phyloP scores from a whole-genome alignment of 2,888 invertebrate species.

The Diabrotica balteata region DNA sequence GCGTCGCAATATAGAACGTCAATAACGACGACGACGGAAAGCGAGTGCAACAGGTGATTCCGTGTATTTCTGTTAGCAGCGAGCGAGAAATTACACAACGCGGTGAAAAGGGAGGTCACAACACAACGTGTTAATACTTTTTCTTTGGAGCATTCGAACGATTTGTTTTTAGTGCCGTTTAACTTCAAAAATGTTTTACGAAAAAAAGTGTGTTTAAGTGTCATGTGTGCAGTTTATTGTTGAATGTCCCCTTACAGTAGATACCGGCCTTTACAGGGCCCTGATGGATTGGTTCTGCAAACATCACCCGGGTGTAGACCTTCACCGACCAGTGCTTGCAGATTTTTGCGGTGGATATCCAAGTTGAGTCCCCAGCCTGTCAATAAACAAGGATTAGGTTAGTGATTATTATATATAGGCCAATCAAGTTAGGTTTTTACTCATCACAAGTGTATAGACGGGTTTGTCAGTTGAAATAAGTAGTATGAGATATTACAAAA shows the following conservation, averaged over 20 bases:
- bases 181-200: neutral
- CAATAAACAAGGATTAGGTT: constrained; percentile 61
- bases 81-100: no score
- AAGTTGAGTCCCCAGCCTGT: constrained; percentile 64
- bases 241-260: constrained; percentile 61
- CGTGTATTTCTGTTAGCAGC: constrained; percentile 3
- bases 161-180: constrained; percentile 18
- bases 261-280: constrained; percentile 58
- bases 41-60: constrained; percentile 41
- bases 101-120: no score
- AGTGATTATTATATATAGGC: constrained; percentile 14
- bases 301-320: constrained; percentile 49
- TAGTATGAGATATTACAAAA: no score
- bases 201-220: constrained; percentile 22
- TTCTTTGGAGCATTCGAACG: no score
- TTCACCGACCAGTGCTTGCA: constrained; percentile 60
- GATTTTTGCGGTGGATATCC: constrained; percentile 65
- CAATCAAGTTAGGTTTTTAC: no score
- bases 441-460: no score
- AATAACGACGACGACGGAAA: neutral
- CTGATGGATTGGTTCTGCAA: constrained; percentile 43
- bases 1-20: neutral
- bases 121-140: no score
- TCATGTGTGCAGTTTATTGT: constrained; percentile 27
- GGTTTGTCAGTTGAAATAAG: no score